Evolutionary conservation across 2,888 invertebrate genomes (phyloP), one percentile per base, ranked within the genome.

Genomic region (Orthonevra nobilis): DNA sequence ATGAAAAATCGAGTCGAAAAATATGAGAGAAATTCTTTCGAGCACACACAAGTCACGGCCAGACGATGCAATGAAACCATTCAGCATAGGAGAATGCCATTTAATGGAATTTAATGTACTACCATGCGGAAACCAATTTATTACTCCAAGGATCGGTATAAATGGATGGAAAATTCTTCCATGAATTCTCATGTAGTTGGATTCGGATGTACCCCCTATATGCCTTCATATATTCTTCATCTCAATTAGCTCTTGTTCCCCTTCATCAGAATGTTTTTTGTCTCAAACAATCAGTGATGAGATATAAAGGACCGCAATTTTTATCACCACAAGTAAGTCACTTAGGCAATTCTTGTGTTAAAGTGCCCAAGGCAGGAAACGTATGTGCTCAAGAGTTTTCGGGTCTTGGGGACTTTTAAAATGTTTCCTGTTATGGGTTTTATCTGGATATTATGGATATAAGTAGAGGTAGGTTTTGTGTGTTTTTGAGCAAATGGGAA

Each of bases 121-220:
- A 19, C 34, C 36, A 23, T 50, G 34, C 19, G 50, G 42, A 69
- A 50, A 60, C 42, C 15, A 69, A 69, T 69, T 69, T 60, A 69
- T 60, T 60, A 28, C 69, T 50, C 60, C 10, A 17, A 42, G 32
- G 40, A 60, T 60, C 32, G n/a, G 1, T 26, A 34, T 26, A 44
- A 66, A 34, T 66, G 54, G 42, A 10, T 44, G 19, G 32, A 64
- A 28, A 50, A 40, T 40, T 7, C 9, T 12, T 10, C 28, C 4
- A 9, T 12, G 5, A n/a, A 36, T 26, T 36, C 2, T 17, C 26
- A 19, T 40, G 17, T 17, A 46, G 38, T n/a, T n/a, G n/a, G n/a
- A n/a, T n/a, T n/a, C n/a, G n/a, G n/a, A n/a, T n/a, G n/a, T n/a
- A n/a, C n/a, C n/a, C n/a, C n/a, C 19, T 12, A 32, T 32, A 10